phyloP scores from a whole-genome alignment of 1,140 invertebrate species.

The Aphaenogaster ashmeadi region DNA sequence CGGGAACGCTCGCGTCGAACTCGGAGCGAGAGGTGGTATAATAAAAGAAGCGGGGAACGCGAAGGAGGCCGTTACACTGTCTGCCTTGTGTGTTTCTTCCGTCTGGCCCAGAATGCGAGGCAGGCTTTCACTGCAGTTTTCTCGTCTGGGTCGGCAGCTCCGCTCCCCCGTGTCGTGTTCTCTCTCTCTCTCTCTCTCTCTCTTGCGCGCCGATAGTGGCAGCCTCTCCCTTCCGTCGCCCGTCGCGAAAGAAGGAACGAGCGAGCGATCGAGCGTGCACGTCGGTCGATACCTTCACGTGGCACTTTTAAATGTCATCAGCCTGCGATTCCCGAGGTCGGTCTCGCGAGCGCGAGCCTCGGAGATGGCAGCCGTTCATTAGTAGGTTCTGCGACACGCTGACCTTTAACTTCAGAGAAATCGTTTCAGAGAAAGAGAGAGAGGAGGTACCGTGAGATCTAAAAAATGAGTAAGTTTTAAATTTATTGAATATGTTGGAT shows the following conservation, averaged over 20 bases:
- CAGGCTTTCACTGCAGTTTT: conserved; percentile 81
- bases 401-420: conserved; percentile 31
- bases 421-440: not conserved
- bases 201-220: not conserved
- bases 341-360: conserved; percentile 48
- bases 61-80: conserved; percentile 76
- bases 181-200: conserved; percentile 17
- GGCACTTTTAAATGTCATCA: conserved; percentile 80
- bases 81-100: conserved; percentile 79
- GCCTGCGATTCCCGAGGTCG: conserved; percentile 66
- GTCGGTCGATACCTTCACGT: conserved; percentile 76
- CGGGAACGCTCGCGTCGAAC: conserved; percentile 40
- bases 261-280: not conserved
- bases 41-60: conserved; percentile 50
- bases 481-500: not conserved
- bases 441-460: not conserved
- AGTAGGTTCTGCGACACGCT: conserved; percentile 26
- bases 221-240: conserved; percentile 19
- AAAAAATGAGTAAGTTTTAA: not conserved
- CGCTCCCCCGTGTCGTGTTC: conserved; percentile 57
- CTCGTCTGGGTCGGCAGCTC: conserved; percentile 78
- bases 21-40: conserved; percentile 43
- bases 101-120: conserved; percentile 81
- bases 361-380: conserved; percentile 31
- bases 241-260: conserved; percentile 6